Percentiles rank a stretch among this genome's conserved stretches.
Conservation (phyloP, 2,797 vertebrate genomes). For the Labeo calbasu region DNA sequence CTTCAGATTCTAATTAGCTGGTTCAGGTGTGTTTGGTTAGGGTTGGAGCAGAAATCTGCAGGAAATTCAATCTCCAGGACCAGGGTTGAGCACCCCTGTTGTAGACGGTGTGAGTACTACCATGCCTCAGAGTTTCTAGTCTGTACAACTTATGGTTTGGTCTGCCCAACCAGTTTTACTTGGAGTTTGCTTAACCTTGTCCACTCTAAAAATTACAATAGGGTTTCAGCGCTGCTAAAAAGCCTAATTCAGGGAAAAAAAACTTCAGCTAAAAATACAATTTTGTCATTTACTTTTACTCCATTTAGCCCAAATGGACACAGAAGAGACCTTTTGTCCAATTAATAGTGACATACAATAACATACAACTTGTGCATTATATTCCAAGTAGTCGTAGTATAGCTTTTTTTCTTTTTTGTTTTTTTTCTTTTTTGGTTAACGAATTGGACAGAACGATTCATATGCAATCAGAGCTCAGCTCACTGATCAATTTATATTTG, state of each 20-base stretch:
- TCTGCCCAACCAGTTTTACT: too few species aligned
- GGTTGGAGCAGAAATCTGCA: too few species aligned
- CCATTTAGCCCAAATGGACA: background rate
- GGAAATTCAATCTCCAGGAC: too few species aligned
- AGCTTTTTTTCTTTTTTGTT: background rate
- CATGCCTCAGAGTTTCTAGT: too few species aligned
- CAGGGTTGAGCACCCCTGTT: too few species aligned
- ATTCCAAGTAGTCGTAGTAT: background rate
- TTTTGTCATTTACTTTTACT: background rate
- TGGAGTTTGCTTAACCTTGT: too few species aligned
- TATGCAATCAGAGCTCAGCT: background rate
- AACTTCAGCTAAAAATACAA: background rate
- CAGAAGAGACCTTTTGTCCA: background rate
- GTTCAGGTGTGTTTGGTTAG: too few species aligned
- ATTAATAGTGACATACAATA: background rate
- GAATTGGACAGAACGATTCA: background rate
- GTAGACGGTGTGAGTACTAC: too few species aligned
- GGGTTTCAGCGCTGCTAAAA: conserved; percentile 2
- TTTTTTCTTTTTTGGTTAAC: background rate
- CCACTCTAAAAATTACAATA: too few species aligned
- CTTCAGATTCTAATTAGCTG: too few species aligned
- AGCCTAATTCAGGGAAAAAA: background rate
- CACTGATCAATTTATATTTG: background rate
- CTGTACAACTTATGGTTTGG: too few species aligned
- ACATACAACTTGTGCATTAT: background rate